phyloP scores from a whole-genome alignment of 2,113 vertebrate species.

The Stomatorhinus ivindoensis region DNA sequence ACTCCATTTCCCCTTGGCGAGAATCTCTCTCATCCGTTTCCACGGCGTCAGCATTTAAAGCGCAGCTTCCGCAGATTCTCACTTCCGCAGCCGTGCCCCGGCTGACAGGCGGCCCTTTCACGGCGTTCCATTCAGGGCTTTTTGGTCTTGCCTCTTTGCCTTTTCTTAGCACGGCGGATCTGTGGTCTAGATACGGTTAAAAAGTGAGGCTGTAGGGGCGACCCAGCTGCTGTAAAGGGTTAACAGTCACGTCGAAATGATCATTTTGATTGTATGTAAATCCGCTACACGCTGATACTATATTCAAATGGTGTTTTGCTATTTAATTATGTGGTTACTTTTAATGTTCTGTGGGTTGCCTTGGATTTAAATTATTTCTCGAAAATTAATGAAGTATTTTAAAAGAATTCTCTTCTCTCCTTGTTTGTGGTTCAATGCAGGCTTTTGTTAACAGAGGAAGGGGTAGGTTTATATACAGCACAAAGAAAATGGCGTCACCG shows the following conservation, averaged over 20 bases:
- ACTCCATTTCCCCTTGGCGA: not conserved
- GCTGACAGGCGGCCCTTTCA: not conserved
- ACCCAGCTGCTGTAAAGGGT: not conserved
- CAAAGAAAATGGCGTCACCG: not conserved
- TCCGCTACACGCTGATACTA: not conserved
- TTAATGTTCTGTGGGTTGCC: not conserved
- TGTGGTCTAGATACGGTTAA: not conserved
- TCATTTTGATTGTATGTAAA: not conserved
- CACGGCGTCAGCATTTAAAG: not conserved
- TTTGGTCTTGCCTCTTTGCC: not conserved
- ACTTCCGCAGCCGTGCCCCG: not conserved
- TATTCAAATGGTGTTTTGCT: not conserved
- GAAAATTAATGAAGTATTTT: not conserved
- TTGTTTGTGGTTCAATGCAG: not conserved
- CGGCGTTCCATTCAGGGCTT: not conserved
- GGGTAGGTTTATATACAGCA: not conserved
- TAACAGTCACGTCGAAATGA: not conserved
- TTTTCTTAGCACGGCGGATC: not conserved
- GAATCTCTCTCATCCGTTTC: not conserved
- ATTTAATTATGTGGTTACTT: not conserved
- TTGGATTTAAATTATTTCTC: not conserved
- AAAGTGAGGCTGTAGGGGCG: not conserved
- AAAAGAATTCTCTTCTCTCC: not conserved
- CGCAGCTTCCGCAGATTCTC: not conserved
- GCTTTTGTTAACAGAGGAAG: not conserved